Evolutionary conservation across 2,113 vertebrate species (phyloP).

Genomic region (Loxodonta africana): DNA sequence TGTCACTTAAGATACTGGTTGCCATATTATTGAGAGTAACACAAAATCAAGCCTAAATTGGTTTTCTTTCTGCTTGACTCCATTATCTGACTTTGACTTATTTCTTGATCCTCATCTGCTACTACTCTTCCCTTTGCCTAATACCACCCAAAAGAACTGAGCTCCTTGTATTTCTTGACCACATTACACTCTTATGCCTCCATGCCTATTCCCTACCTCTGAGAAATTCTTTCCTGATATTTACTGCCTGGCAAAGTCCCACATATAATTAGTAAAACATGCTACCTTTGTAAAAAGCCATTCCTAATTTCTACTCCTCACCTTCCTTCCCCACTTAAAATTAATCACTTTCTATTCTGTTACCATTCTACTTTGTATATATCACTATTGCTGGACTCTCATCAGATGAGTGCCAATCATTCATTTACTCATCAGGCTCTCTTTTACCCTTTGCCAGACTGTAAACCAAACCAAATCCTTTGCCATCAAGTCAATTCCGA

Average conservation of each 20-base stretch:
- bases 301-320: background rate
- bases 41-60: conserved; percentile 48
- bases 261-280: background rate
- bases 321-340: background rate
- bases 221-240: background rate
- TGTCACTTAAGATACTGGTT: background rate
- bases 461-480: background rate
- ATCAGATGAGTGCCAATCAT: background rate
- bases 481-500: no score
- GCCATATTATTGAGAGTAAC: background rate
- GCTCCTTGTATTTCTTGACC: conserved; percentile 11
- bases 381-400: background rate
- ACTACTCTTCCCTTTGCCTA: background rate
- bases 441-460: background rate
- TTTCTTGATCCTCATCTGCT: background rate
- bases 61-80: conserved; percentile 42
- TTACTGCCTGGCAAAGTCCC: background rate
- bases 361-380: background rate
- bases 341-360: background rate
- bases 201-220: background rate
- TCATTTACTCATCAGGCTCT: background rate
- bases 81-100: conserved; percentile 35
- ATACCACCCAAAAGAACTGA: background rate
- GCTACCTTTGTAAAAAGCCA: conserved; percentile 46
- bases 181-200: background rate